A percentile compares a stretch with the other conserved stretches of the same genome.
phyloP scores from a whole-genome alignment of 2,888 invertebrate genomes.

The Melinaea marsaeus region DNA sequence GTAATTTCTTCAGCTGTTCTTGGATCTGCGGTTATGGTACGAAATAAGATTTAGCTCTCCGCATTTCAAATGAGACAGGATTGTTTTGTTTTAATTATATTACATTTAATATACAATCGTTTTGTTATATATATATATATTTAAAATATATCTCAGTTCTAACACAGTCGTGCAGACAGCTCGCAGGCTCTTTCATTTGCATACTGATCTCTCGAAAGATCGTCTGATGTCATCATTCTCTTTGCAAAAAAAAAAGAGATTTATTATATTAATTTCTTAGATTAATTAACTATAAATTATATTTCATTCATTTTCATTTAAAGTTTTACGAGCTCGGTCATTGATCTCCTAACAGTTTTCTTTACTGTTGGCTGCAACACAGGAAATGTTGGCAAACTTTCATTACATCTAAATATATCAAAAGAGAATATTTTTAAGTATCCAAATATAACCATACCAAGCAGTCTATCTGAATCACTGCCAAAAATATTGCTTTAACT shows the following conservation, averaged over 20 bases:
- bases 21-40: slow-evolving; percentile 22
- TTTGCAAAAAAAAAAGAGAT: too few relatives aligned
- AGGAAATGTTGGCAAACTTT: slow-evolving; percentile 36
- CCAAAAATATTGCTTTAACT: slow-evolving; percentile 44
- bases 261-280: too few relatives aligned
- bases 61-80: slow-evolving; percentile 7
- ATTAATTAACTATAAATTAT: too few relatives aligned
- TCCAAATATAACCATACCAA: slow-evolving; percentile 38
- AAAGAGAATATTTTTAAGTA: slow-evolving; percentile 28
- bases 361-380: slow-evolving; percentile 33
- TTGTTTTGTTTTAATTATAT: too few relatives aligned
- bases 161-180: too few relatives aligned
- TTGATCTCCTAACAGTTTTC: slow-evolving; percentile 34
- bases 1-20: slow-evolving; percentile 23
- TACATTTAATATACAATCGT: too few relatives aligned
- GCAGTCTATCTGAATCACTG: slow-evolving; percentile 45
- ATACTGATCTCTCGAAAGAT: too few relatives aligned
- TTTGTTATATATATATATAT: too few relatives aligned
- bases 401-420: slow-evolving; percentile 33
- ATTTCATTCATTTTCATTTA: background rate
- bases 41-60: slow-evolving; percentile 19
- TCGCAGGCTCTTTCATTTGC: too few relatives aligned
- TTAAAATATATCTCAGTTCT: too few relatives aligned
- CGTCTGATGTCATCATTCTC: too few relatives aligned
- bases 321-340: slow-evolving; percentile 24